phyloP scores from a whole-genome alignment of 2,797 vertebrate genomes.

The Sebastes oblongus region DNA sequence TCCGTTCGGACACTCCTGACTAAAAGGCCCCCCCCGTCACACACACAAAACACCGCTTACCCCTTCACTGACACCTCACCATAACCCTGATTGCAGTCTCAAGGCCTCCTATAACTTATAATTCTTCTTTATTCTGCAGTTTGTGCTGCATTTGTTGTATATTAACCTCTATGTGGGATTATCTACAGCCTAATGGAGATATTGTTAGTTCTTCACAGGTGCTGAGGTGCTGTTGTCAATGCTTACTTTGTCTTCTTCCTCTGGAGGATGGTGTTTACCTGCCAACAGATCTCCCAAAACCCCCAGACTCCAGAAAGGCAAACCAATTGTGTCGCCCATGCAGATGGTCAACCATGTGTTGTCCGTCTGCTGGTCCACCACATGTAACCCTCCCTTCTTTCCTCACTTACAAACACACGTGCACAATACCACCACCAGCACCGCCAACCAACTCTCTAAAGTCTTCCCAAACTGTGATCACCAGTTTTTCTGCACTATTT shows the following conservation, averaged over 20 bases:
- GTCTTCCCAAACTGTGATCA: slow-evolving; percentile 72
- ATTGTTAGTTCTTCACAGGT: slow-evolving; percentile 18
- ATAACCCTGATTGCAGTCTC: neutral
- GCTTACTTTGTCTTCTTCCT: slow-evolving; percentile 13
- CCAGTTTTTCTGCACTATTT: slow-evolving; percentile 60
- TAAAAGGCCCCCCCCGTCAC: neutral
- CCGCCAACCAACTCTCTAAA: slow-evolving; percentile 19
- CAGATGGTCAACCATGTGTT: slow-evolving; percentile 31
- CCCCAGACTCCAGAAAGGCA: slow-evolving; percentile 11
- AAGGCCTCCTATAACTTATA: neutral
- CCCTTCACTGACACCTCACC: neutral
- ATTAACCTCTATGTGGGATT: slow-evolving; percentile 10
- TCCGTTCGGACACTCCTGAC: slow-evolving; percentile 81
- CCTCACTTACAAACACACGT: neutral
- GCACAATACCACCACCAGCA: slow-evolving; percentile 18
- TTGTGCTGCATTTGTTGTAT: slow-evolving; percentile 1
- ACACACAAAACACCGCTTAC: neutral
- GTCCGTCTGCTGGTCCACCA: neutral
- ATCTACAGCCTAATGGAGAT: slow-evolving; percentile 17
- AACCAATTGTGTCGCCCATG: neutral
- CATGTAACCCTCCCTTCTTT: neutral
- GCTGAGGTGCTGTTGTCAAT: slow-evolving; percentile 7
- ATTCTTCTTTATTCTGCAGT: neutral
- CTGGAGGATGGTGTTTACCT: slow-evolving; percentile 33
- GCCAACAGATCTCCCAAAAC: slow-evolving; percentile 4